Conservation (phyloP, 2,113 vertebrate genomes). For the Mormyrus iriodes region DNA sequence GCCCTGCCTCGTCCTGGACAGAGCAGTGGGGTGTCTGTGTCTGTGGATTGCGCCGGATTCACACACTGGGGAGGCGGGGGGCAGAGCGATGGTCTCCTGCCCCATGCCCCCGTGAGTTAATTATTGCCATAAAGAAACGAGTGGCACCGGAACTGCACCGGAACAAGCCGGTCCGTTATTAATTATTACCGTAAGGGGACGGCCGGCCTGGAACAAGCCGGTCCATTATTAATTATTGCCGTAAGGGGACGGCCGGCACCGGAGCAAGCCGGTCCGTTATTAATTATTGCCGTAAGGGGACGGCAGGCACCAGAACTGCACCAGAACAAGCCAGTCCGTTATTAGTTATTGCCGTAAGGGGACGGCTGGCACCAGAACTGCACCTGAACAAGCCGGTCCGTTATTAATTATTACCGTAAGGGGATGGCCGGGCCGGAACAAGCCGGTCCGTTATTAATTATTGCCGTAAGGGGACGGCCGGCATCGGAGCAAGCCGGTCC, state of each 20-base stretch:
- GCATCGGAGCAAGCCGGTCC: no score
- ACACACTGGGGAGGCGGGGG: neutral
- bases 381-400: no score
- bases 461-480: no score
- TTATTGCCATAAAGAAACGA: neutral
- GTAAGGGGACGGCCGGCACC: no score
- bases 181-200: neutral
- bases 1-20: neutral
- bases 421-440: neutral
- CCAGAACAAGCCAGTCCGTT: no score
- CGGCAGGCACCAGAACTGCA: neutral
- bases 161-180: neutral
- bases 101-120: neutral
- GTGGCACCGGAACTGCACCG: neutral
- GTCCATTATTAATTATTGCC: neutral
- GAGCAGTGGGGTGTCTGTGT: neutral
- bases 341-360: neutral
- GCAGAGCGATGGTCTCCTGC: neutral
- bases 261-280: neutral
- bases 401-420: neutral
- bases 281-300: neutral
- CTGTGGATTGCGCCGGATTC: neutral
- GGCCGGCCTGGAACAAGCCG: neutral
- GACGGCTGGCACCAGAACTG: neutral
- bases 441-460: no score